Evolutionary conservation across 2,113 vertebrate genomes (phyloP).

Genomic region (Maccullochella peelii): DNA sequence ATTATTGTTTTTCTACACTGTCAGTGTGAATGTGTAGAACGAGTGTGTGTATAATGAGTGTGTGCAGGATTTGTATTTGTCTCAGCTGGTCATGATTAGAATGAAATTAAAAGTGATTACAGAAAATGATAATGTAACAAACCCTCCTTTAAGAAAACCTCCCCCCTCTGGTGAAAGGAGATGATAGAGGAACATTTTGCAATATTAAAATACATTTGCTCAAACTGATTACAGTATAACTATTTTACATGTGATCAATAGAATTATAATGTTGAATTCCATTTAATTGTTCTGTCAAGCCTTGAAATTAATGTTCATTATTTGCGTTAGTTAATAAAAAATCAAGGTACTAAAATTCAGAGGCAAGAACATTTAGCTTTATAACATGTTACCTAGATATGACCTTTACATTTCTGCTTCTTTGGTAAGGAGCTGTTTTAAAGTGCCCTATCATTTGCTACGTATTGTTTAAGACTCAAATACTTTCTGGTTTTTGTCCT

Average conservation of each 20-base stretch:
- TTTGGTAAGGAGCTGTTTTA: neutral
- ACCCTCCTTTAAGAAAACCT: neutral
- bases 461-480: neutral
- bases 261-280: neutral
- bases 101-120: neutral
- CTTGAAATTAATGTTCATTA: neutral
- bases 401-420: neutral
- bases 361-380: neutral
- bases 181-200: neutral
- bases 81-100: neutral
- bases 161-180: neutral
- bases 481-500: slow-evolving; percentile 15
- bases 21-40: neutral
- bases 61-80: neutral
- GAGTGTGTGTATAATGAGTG: neutral
- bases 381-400: neutral
- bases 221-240: neutral
- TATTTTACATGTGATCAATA: neutral
- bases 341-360: neutral
- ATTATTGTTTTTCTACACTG: neutral
- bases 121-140: neutral
- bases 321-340: neutral
- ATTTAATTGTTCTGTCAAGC: neutral
- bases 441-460: neutral
- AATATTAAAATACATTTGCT: neutral